Evolutionary conservation across 2,113 vertebrate genomes (phyloP).

Genomic region (Cinclus mexicanus): DNA sequence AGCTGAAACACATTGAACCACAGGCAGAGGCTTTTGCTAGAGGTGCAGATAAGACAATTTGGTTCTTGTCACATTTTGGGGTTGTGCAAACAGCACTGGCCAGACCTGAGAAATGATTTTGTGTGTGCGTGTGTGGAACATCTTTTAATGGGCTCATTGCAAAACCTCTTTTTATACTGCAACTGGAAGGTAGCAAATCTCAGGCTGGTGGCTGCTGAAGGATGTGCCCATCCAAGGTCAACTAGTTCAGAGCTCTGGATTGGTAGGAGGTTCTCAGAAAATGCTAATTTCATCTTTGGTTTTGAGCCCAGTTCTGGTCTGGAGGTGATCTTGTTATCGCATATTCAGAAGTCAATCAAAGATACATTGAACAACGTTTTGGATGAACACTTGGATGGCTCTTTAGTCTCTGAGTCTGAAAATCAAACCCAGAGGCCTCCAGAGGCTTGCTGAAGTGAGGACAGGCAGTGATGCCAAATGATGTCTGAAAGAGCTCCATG

Average conservation of each 20-base stretch:
- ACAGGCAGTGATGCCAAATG: conserved; percentile 43
- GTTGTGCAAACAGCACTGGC: not conserved
- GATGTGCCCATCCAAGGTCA: not conserved
- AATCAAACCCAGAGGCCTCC: not conserved
- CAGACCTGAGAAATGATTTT: not conserved
- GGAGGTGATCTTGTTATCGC: accelerated
- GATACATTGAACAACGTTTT: not conserved
- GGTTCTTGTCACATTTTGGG: not conserved
- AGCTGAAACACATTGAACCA: accelerated
- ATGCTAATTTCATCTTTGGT: not conserved
- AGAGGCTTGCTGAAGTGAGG: not conserved
- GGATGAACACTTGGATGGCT: not conserved
- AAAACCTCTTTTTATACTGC: not conserved
- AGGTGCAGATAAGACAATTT: not conserved
- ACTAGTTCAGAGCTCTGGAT: not conserved
- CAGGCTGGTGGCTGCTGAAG: not conserved
- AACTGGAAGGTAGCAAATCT: not conserved
- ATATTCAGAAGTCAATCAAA: not conserved
- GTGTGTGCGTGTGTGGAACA: too few species aligned
- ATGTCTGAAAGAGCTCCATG: conserved; percentile 28
- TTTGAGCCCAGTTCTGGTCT: not conserved
- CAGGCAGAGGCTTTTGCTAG: not conserved
- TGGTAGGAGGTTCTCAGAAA: not conserved
- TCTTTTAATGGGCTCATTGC: not conserved
- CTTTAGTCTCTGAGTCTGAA: not conserved